A percentile compares a stretch with the other conserved stretches of the same genome.
Conservation (phyloP, 2,113 vertebrate genomes). For the Psephotus haematonotus region DNA sequence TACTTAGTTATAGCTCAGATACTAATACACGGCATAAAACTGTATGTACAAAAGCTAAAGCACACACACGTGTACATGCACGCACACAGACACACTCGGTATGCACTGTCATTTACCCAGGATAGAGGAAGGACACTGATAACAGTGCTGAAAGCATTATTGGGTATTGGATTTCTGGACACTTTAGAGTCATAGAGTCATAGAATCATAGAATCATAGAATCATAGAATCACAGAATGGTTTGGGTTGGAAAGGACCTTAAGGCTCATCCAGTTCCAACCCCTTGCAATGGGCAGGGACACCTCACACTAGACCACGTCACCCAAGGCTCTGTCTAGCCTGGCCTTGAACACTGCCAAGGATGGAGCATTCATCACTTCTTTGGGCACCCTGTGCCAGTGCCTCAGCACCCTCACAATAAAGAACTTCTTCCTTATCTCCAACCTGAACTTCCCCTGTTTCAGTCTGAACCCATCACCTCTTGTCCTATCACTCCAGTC, state of each 20-base stretch:
- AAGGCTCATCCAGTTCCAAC: background rate
- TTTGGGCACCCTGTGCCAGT: background rate
- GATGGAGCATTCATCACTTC: background rate
- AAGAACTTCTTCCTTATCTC: background rate
- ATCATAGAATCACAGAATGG: too few species aligned
- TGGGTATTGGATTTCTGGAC: background rate
- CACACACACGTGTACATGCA: background rate
- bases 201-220: background rate
- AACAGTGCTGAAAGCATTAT: background rate
- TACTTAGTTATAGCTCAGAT: background rate
- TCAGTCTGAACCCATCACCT: background rate
- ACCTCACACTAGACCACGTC: fast-evolving
- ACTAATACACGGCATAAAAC: background rate
- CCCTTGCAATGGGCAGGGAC: background rate
- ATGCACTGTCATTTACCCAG: background rate
- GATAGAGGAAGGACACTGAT: background rate
- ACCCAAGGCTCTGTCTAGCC: fast-evolving
- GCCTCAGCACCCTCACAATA: fast-evolving
- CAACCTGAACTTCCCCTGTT: background rate
- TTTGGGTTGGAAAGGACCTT: background rate
- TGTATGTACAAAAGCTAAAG: background rate
- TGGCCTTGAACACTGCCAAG: background rate
- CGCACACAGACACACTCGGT: fast-evolving
- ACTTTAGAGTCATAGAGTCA: background rate
- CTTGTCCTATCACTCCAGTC: too few species aligned